phyloP scores from a whole-genome alignment of 1,140 invertebrate genomes.

The Periplaneta americana region DNA sequence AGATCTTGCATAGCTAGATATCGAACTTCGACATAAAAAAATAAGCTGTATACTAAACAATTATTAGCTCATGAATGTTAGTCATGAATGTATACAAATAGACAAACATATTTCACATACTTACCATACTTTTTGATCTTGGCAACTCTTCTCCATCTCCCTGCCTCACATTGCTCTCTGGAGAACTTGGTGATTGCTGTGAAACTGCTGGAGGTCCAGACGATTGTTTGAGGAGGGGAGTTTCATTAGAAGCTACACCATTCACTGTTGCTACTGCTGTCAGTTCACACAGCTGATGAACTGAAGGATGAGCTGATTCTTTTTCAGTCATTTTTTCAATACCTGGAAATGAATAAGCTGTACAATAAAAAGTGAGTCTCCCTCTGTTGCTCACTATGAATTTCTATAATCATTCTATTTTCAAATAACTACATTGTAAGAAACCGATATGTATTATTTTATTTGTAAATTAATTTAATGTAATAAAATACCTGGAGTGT shows the following conservation, averaged over 20 bases:
- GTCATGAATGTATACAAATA: too few species aligned
- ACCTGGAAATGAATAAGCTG: slow-evolving; percentile 42
- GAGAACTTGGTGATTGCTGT: background rate
- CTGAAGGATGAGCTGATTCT: slow-evolving; percentile 75
- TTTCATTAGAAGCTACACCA: background rate
- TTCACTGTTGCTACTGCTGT: slow-evolving; percentile 17
- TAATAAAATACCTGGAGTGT: slow-evolving; percentile 67
- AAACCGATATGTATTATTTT: too few species aligned
- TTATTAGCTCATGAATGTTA: too few species aligned
- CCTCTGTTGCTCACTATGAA: too few species aligned
- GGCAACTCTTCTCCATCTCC: background rate
- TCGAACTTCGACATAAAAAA: too few species aligned
- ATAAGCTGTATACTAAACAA: too few species aligned
- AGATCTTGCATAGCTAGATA: too few species aligned
- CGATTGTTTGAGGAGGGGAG: background rate
- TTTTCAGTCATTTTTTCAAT: slow-evolving; percentile 94
- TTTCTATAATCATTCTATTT: too few species aligned
- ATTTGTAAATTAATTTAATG: too few species aligned
- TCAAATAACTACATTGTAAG: too few species aligned
- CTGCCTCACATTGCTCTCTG: background rate
- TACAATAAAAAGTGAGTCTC: too few species aligned
- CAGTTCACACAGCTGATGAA: slow-evolving; percentile 32
- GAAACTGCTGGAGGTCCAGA: background rate
- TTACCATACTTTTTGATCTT: slow-evolving; percentile 2
- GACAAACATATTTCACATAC: too few species aligned